phyloP scores from a whole-genome alignment of 2,113 vertebrate genomes.

The Tyto alba region DNA sequence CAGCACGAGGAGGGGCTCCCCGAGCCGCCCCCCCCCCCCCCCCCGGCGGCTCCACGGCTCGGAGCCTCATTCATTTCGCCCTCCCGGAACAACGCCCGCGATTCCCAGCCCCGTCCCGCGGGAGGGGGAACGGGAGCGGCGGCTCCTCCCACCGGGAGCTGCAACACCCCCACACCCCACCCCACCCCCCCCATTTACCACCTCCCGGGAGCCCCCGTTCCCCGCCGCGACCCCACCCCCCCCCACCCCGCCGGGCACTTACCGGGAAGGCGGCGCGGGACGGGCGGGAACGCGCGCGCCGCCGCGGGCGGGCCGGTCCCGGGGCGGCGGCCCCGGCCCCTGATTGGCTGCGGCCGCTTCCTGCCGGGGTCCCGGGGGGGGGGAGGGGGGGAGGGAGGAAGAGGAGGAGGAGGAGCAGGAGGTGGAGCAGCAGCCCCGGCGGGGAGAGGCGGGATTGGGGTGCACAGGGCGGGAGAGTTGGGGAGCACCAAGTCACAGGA shows the following conservation, averaged over 20 bases:
- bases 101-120: neutral
- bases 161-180: too few relatives aligned
- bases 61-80: neutral
- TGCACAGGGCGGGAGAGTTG: neutral
- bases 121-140: neutral
- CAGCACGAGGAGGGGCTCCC: neutral
- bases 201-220: neutral
- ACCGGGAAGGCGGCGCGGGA: neutral
- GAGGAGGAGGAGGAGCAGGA: neutral
- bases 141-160: neutral
- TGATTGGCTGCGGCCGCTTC: neutral
- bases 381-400: too few relatives aligned
- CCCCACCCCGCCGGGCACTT: neutral
- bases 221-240: neutral
- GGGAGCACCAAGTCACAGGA: too few relatives aligned
- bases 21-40: neutral
- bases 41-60: neutral
- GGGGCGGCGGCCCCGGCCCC: neutral
- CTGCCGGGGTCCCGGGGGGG: neutral
- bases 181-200: neutral
- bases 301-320: neutral
- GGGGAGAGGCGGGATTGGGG: neutral
- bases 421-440: too few relatives aligned
- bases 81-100: neutral
- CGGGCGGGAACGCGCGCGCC: neutral